phyloP scores from a whole-genome alignment of 2,888 invertebrate genomes.

The Cosmopolites sordidus region DNA sequence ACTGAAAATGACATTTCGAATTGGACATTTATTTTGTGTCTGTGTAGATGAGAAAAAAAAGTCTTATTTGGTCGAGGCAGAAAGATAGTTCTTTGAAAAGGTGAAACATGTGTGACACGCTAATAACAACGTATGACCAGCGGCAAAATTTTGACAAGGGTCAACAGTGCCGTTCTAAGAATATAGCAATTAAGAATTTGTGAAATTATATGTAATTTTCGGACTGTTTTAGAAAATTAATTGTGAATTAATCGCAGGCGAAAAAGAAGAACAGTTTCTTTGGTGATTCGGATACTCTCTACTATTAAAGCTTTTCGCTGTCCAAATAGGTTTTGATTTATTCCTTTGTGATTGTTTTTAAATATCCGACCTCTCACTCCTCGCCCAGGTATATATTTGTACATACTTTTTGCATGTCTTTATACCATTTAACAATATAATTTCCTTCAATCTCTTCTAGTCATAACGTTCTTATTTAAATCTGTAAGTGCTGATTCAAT shows the following conservation, averaged over 20 bases:
- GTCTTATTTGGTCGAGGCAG: conserved; percentile 12
- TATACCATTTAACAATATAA: no score
- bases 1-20: conserved; percentile 9
- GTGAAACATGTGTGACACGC: conserved; percentile 39
- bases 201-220: conserved; percentile 45
- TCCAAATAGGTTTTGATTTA: no score
- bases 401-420: no score
- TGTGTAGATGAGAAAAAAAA: conserved; percentile 7
- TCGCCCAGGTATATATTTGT: no score
- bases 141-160: conserved; percentile 44
- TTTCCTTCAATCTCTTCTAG: no score
- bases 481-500: no score
- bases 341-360: no score
- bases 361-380: no score
- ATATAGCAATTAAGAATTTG: conserved; percentile 45
- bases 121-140: conserved; percentile 42
- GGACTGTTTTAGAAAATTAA: conserved; percentile 33
- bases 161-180: conserved; percentile 39
- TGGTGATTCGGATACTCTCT: conserved; percentile 18
- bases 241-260: conserved; percentile 39
- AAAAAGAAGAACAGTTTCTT: conserved; percentile 21
- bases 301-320: conserved; percentile 9
- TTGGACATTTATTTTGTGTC: conserved; percentile 15
- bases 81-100: conserved; percentile 25
- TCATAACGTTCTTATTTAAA: no score